These are phyloP conservation scores for Chromoteleia sp. DNA, from an alignment of 2,888 invertebrate genomes.

Conservation along the genomic window DNA sequence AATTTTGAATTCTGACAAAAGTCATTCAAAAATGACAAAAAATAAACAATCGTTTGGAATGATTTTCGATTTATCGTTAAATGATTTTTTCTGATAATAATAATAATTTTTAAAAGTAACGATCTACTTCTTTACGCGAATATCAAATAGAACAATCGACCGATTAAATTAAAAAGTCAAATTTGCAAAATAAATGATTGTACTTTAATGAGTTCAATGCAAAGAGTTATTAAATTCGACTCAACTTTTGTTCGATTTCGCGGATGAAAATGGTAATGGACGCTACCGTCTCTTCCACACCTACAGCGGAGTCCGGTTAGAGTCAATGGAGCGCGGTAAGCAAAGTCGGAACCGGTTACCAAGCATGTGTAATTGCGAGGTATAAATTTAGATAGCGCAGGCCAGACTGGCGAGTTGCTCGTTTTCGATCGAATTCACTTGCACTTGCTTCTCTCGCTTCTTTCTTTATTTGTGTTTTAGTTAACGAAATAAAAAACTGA, in stretches of 20 bases:
- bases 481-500: constrained; percentile 6
- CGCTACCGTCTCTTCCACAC: constrained; percentile 25
- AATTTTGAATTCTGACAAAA: too few species aligned
- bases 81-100: too few species aligned
- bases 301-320: constrained; percentile 5
- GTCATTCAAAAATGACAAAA: too few species aligned
- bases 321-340: constrained; percentile 69
- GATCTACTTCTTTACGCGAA: too few species aligned
- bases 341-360: constrained; percentile 75
- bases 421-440: constrained; percentile 45
- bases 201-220: background rate
- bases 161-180: too few species aligned
- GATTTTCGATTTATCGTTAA: too few species aligned
- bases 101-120: too few species aligned
- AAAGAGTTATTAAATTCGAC: background rate
- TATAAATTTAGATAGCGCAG: constrained; percentile 73
- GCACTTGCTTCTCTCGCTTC: constrained; percentile 21
- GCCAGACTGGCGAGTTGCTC: constrained; percentile 37
- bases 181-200: too few species aligned
- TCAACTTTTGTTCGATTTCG: background rate
- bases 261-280: constrained; percentile 9
- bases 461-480: background rate
- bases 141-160: too few species aligned
- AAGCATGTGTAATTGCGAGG: constrained; percentile 73
- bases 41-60: too few species aligned